Evolutionary conservation across 2,797 vertebrate genomes (phyloP), one percentile per base, ranked within the genome.

Genomic region (Phylloscopus collybita): DNA sequence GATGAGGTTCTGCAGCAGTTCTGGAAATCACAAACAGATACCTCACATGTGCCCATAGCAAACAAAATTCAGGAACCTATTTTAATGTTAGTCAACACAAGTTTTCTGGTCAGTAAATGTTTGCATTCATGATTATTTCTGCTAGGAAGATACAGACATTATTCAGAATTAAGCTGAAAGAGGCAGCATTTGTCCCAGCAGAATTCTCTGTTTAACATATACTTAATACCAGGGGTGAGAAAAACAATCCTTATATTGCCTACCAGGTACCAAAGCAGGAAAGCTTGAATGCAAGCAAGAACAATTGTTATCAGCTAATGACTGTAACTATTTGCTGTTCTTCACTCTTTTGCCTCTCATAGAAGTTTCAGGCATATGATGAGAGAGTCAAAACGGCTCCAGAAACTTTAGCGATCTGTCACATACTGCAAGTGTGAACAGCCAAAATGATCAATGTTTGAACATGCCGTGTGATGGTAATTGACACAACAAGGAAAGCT

Each of bases 321-420:
- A 79, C 60, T 78, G 27, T 59, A 89, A 92, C 53, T 93, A 51
- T 85, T 92, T 95, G 62, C 73, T 92, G 53, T 42, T 85, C 69
- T 47, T 85, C 67, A 61, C 16, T 96, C n/a, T 89, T 89, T 53
- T 85, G 71, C 78, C 29, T 92, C 38, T 93, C 64, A 61, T 32
- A 50, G 71, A 91, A 89, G 50, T 85, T 95, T 85, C 69, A 95
- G 84, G 32, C 84, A 80, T 86, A 76, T 70, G 72, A 95, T 17
- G 50, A 95, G 53, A 82, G 40, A 94, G 50, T 80, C 30, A 11
- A 96, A 94, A 92, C 2, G 1, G 65, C 50, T 93, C 75, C 79
- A 89, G 79, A 89, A 91, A 89, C 86, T 91, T 89, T 8, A 93
- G 65, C 15, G 71, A 78, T 93, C 92, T 94, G 92, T 92, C 87